Percentiles rank a stretch among this genome's conserved stretches.
Evolutionary conservation across 2,113 vertebrate genomes (phyloP).

Genomic region (Orthonyx spaldingii): DNA sequence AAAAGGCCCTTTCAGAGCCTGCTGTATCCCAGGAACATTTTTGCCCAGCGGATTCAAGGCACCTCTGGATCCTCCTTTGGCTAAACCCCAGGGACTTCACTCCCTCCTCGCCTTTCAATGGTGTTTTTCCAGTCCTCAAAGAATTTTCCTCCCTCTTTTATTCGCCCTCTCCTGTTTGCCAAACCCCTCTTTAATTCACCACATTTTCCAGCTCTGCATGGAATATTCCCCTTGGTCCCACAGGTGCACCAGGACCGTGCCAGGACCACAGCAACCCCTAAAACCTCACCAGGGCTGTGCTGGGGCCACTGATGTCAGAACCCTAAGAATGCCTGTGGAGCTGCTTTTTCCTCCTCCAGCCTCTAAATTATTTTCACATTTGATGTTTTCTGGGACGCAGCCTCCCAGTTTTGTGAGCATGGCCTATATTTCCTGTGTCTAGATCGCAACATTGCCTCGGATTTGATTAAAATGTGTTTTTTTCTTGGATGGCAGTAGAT

Average conservation of each 20-base stretch:
- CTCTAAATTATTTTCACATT: background rate
- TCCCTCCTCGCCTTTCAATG: background rate
- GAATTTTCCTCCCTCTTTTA: background rate
- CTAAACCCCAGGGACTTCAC: accelerated
- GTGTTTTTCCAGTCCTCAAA: background rate
- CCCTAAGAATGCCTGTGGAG: background rate
- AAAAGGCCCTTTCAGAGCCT: background rate
- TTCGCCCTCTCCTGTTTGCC: background rate
- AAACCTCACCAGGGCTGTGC: accelerated
- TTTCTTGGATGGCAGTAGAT: background rate
- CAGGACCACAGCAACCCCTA: accelerated
- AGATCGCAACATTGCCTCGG: background rate
- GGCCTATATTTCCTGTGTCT: background rate
- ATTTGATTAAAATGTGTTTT: background rate
- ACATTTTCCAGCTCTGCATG: background rate
- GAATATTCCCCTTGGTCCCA: background rate
- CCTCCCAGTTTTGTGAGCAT: background rate
- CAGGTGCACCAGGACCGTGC: accelerated
- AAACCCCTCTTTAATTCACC: background rate
- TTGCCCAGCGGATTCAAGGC: background rate
- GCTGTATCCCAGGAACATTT: background rate
- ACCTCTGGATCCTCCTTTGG: background rate
- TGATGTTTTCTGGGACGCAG: background rate
- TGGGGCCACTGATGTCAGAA: background rate
- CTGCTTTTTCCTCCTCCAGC: background rate